Base-by-base conservation (phyloP, 2,888 invertebrate species). In the Caenorhabditis parvicauda region DNA sequence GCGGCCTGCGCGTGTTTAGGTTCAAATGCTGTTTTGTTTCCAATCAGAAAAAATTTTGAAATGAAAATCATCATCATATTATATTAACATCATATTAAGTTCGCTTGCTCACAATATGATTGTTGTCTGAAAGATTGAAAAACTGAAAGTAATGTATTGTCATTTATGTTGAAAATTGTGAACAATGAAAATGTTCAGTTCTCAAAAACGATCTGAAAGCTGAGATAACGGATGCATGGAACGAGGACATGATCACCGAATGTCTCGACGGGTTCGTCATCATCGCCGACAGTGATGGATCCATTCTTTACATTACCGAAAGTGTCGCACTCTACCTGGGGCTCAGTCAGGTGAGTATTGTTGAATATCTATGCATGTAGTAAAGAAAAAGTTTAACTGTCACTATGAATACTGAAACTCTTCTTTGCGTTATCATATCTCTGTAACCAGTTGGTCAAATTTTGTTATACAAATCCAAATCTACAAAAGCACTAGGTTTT, bases 321-420 rank as follows among this genome's bases (percentile, higher is more conserved):
- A 92, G 91, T 80, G 90, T 95, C 59, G 87, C 88, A 57, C 89
- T 90, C 67, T 90, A 90, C 83, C 87, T 96, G 63, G 95, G 96
- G 51, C 87, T 95, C 14, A 87, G 90, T 66, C 93, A 94, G 89
- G 94, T 93, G 82, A 75, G 66, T 59, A n/a, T n/a, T n/a, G n/a
- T n/a, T n/a, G n/a, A n/a, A n/a, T n/a, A n/a, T n/a, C n/a, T n/a
- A n/a, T n/a, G n/a, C n/a, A n/a, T n/a, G 22, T 21, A 41, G 27
- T 42, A 38, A 17, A 3, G 22, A 22, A 25, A 49, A 49, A 35
- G 2, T n/a, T n/a, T 22, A 14, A 37, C 37, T 17, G 24, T 37
- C 32, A 29, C 28, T 42, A 42, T 29, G 41, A 51, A 27, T 27
- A n/a, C 14, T 17, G n/a, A 3, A 45, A 28, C 12, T 25, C 19